Base-by-base conservation (phyloP, 1,140 invertebrate species). In the Brachionus rubens region DNA sequence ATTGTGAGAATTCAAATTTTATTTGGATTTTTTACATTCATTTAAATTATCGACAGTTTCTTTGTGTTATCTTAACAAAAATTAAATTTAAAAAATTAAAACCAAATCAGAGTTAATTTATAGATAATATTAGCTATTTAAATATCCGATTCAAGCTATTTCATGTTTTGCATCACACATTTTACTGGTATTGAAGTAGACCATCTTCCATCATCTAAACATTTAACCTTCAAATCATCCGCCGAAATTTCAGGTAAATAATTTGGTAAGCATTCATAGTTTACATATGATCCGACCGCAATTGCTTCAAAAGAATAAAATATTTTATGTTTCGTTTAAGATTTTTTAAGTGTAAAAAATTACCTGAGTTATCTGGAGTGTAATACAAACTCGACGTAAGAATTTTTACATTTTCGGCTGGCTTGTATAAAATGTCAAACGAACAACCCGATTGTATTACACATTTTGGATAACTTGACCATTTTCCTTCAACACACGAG, bases 401-500 rank as follows among this genome's bases (percentile, higher is more conserved):
- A 24, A 65, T 65, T 43, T 43, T 65, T 9, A 65, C 59, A 65
- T 65, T 65, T 43, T 65, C 59, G 43, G 59, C 59, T 41, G 59
- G 59, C 24, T n/a, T 65, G 14, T 65, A 30, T 5, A 65, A 14
- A 12, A 65, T 41, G 14, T 65, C 59, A 26, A 65, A 65, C 24
- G 59, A 65, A 43, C 59, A 65, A 26, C 36, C 24, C 12, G 59
- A 24, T 12, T 43, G 16, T 43, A 43, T 21, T 10, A 21, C 24
- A 65, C 59, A 65, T 28, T 41, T 65, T 0, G 59, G 59, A 65
- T 65, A 65, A 43, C 7, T 26, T 43, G 59, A 19, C 59, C 59
- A 65, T 43, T 1, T 14, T 19, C 59, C 59, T 26, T 65, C 28
- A 0, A 65, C 19, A 26, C 59, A 65, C 4, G 36, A 24, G 43